Conservation (phyloP, 2,113 vertebrate species). For the Rhea pennata region DNA sequence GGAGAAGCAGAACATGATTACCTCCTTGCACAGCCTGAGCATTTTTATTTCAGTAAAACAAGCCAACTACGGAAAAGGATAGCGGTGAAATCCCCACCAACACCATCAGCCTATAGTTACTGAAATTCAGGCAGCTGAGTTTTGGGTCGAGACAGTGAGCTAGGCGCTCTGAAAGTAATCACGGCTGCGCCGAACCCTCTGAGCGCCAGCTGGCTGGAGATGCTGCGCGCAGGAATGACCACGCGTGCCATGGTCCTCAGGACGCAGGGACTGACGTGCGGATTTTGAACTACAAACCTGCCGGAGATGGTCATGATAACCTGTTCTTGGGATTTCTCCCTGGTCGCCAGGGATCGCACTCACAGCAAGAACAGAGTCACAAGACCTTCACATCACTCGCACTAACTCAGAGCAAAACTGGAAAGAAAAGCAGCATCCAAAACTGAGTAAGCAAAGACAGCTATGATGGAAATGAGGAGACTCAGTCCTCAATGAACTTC, state of each 20-base stretch:
- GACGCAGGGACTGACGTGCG: accelerated
- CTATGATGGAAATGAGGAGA: background rate
- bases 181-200: accelerated
- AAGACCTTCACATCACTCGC: background rate
- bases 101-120: background rate
- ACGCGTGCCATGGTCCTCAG: accelerated
- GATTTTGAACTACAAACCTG: background rate
- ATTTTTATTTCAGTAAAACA: background rate
- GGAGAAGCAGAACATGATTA: background rate
- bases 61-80: background rate
- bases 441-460: background rate
- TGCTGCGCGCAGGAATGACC: background rate
- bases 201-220: background rate
- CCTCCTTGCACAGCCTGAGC: background rate
- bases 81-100: background rate
- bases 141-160: background rate
- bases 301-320: background rate
- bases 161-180: background rate
- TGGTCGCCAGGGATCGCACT: background rate
- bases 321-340: background rate
- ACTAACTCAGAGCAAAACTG: too few species aligned
- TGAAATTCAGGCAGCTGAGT: background rate
- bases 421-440: background rate
- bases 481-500: background rate
- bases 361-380: background rate